A percentile compares a stretch with the other conserved stretches of the same genome.
These are phyloP conservation scores for Digitonthophagus gazella DNA, from an alignment of 2,888 invertebrate species.

Conservation along the genomic window DNA sequence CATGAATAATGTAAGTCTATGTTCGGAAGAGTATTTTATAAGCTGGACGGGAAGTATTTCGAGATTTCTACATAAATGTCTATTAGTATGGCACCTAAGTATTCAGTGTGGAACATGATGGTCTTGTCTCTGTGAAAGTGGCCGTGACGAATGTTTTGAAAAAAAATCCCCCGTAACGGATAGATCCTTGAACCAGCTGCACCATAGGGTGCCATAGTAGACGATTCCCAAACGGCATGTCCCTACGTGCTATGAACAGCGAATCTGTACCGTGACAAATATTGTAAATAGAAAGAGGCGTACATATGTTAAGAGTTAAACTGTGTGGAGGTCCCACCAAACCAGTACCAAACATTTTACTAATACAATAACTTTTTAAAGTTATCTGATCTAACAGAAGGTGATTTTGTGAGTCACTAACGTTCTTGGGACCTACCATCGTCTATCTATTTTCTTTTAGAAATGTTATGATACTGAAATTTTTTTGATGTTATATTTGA, in stretches of 20 bases:
- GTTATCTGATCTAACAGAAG: background rate
- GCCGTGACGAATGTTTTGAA: constrained; percentile 24
- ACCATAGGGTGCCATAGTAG: constrained; percentile 13
- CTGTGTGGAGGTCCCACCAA: constrained; percentile 18
- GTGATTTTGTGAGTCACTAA: background rate
- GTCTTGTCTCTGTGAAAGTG: constrained; percentile 12
- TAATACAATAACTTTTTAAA: constrained; percentile 15
- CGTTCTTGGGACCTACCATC: too few relatives aligned
- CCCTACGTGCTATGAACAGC: constrained; percentile 21
- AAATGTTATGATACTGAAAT: too few relatives aligned
- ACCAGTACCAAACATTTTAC: constrained; percentile 4
- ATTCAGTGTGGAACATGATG: background rate
- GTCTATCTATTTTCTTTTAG: too few relatives aligned
- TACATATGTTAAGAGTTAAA: constrained; percentile 28
- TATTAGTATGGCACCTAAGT: too few relatives aligned
- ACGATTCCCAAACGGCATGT: constrained; percentile 15
- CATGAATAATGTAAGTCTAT: too few relatives aligned
- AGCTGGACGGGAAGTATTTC: too few relatives aligned
- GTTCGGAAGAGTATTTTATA: too few relatives aligned
- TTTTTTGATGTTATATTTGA: too few relatives aligned
- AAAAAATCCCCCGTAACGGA: constrained; percentile 27
- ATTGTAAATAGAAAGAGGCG: constrained; percentile 32
- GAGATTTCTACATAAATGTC: too few relatives aligned
- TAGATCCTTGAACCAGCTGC: constrained; percentile 28
- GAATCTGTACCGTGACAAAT: constrained; percentile 32